Evolutionary conservation across 2,797 vertebrate species (phyloP), one percentile per base, ranked within the genome.

Genomic region (Alfaro cultratus): DNA sequence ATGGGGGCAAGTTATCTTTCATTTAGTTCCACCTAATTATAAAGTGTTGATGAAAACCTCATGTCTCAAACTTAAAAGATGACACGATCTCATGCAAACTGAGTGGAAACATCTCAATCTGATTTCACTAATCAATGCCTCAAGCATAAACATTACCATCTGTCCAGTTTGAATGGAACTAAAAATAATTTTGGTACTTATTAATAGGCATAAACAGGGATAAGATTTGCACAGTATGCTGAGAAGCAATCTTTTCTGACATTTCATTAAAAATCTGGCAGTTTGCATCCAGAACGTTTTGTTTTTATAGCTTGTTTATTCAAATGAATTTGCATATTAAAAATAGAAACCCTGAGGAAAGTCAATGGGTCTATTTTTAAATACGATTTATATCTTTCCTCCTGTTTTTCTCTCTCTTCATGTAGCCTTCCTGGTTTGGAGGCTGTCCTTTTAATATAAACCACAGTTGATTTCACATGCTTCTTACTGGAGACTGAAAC

Each of bases 401-500:
- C 15, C 76, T 83, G 75, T 80, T 74, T 49, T 62, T 55, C 62
- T 26, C 11, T 15, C n/a, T 85, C 76, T 84, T 64, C n/a, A 76
- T 74, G 76, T 64, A 67, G 76, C 71, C 73, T 73, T 85, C 34
- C 18, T 85, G 84, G 84, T 80, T 85, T 79, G 41, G 82, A 74
- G 74, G 60, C 73, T 75, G 77, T 86, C 82, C 80, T 62, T 84
- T 75, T 90, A 90, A 91, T 91, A 92, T 85, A 82, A 91, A 90
- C 92, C 92, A 82, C 89, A 86, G 79, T 88, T 91, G 10, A 5
- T 72, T 87, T 83, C 79, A 86, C 29, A 73, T 80, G 73, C 68
- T 72, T 84, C 79, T 82, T 53, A 5, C 39, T 82, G 60, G 43
- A 83, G 72, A 68, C 74, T 67, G 53, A 21, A 39, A 67, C 12